These are phyloP conservation scores for Phoenoteleia sp. DNA, from an alignment of 2,888 invertebrate genomes.

Conservation along the genomic window DNA sequence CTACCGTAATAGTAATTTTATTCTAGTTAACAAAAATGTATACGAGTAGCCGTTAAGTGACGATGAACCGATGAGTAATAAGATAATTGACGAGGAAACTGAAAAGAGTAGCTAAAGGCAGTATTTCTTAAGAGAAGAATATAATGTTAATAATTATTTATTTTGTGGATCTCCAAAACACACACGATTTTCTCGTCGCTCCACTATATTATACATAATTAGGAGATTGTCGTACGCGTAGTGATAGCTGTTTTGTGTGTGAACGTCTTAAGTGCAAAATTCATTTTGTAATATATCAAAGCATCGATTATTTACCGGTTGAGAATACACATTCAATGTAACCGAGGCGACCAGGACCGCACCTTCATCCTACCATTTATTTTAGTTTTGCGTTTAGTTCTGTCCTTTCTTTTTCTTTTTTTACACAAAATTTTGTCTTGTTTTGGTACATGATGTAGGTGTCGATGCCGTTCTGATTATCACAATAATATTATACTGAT, in stretches of 20 bases:
- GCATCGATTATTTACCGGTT: conserved; percentile 79
- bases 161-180: conserved; percentile 85
- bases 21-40: conserved; percentile 87
- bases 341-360: conserved; percentile 84
- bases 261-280: conserved; percentile 81
- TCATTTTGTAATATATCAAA: conserved; percentile 85
- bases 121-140: conserved; percentile 86
- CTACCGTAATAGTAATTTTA: conserved; percentile 83
- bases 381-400: conserved; percentile 7
- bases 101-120: conserved; percentile 78
- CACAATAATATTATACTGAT: conserved; percentile 86
- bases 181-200: conserved; percentile 81
- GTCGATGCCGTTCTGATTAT: conserved; percentile 85
- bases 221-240: conserved; percentile 78
- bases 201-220: conserved; percentile 84
- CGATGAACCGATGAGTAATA: conserved; percentile 75
- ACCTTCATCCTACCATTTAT: conserved; percentile 80
- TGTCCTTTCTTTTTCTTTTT: conserved; percentile 19
- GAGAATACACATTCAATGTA: conserved; percentile 80
- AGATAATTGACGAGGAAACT: conserved; percentile 67
- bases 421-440: conserved; percentile 40
- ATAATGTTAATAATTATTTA: conserved; percentile 86
- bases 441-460: conserved; percentile 76
- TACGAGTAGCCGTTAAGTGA: conserved; percentile 86
- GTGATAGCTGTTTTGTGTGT: conserved; percentile 83